A percentile compares a stretch with the other conserved stretches of the same genome.
Evolutionary conservation across 2,888 invertebrate species (phyloP).

Genomic region (Ormyrus labotus): DNA sequence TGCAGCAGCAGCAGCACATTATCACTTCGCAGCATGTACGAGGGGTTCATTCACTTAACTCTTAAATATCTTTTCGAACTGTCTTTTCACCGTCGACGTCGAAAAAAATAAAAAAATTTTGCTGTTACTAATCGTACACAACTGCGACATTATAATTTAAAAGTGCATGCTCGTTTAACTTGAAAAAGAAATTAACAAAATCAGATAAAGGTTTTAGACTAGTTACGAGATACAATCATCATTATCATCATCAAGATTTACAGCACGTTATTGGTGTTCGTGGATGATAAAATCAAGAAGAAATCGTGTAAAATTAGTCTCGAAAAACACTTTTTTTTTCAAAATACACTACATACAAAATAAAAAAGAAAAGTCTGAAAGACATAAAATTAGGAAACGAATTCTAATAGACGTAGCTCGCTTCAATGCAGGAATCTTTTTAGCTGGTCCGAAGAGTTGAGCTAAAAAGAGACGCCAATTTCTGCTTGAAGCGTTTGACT

Average conservation of each 20-base stretch:
- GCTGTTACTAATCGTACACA: constrained; percentile 33
- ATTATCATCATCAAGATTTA: constrained; percentile 1
- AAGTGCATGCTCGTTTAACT: constrained; percentile 36
- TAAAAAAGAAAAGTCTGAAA: constrained; percentile 45
- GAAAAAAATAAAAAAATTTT: constrained; percentile 21
- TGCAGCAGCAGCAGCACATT: constrained; percentile 41
- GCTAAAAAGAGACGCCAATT: constrained; percentile 55
- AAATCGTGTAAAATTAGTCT: constrained; percentile 31
- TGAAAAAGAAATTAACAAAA: constrained; percentile 28
- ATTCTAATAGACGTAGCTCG: constrained; percentile 51
- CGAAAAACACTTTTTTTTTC: constrained; percentile 24
- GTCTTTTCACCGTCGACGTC: constrained; percentile 34
- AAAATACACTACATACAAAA: constrained; percentile 46
- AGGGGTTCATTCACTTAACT: constrained; percentile 34
- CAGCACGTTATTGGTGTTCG: constrained; percentile 7
- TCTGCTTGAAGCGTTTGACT: constrained; percentile 62
- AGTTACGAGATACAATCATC: constrained; percentile 39
- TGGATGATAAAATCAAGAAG: constrained; percentile 10
- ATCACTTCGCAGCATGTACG: constrained; percentile 53
- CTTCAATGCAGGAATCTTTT: constrained; percentile 36
- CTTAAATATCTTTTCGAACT: constrained; percentile 31
- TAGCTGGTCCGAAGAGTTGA: constrained; percentile 36
- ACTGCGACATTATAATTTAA: constrained; percentile 46
- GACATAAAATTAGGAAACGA: constrained; percentile 51
- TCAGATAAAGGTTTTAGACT: constrained; percentile 49